Base-by-base conservation (phyloP, 2,797 vertebrate genomes). In the Philypnodon macrostomus region DNA sequence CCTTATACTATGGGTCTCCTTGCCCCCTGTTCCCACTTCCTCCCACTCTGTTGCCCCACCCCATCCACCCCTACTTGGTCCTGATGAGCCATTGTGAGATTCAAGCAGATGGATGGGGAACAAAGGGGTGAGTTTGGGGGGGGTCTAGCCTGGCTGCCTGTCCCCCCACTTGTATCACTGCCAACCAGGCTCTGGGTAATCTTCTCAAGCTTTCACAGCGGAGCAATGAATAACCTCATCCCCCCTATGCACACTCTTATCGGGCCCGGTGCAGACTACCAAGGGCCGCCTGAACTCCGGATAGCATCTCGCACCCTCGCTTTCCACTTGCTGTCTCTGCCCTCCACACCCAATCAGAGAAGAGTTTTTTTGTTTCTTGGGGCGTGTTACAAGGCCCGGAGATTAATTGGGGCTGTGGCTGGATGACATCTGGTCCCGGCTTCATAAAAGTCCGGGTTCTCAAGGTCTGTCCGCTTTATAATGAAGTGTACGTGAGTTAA, bases 401-500 rank as follows among this genome's bases (percentile, higher is more conserved):
- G 91, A 92, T 92, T 92, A 92, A 93, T 93, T 91, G 90, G 88
- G 88, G 83, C 90, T 88, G 88, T 89, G 88, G 90, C 87, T 89
- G 88, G 82, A 83, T 89, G 90, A 87, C 87, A 88, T 90, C 87
- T 88, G 87, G 81, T 87, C 85, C 70, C 66, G 45, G 83, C 78
- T 77, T 85, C 82, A 86, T 87, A 87, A 86, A 88, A 85, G 84
- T 86, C 67, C 56, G 50, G 78, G 76, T 85, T 78, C 79, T 85
- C 53, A 70, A 85, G 85, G 85, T 81, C 73, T 80, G 73, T 69
- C 31, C 79, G 79, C 83, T 85, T 90, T 89, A 92, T 92, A 93
- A 94, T 94, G 91, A 93, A 92, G 92, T 92, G 90, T 85, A 89
- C 90, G 90, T 87, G 90, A 94, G 92, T 93, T 92, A 88, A 93